Evolutionary conservation across 2,888 invertebrate species (phyloP).

Genomic region (Diarsia brunnea): DNA sequence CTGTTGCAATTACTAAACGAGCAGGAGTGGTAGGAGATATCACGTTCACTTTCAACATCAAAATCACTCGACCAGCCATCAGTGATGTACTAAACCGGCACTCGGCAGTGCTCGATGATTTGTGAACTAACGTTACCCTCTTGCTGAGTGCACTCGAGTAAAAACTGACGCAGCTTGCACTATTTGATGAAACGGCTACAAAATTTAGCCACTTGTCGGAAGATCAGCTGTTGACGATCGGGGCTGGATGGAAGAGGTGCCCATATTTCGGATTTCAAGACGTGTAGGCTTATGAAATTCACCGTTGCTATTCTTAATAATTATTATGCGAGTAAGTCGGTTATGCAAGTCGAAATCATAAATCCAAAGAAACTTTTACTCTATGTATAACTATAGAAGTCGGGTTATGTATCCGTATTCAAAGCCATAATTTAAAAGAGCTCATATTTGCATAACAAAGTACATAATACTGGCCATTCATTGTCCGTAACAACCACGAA

Average conservation of each 20-base stretch:
- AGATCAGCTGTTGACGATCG: conserved; percentile 7
- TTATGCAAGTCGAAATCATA: conserved; percentile 20
- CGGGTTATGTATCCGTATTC: conserved; percentile 3
- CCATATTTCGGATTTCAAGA: not conserved
- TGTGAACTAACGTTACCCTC: conserved; percentile 42
- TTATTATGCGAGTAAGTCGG: not conserved
- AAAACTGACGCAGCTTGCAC: conserved; percentile 13
- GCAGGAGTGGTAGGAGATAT: conserved; percentile 46
- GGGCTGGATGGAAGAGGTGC: not conserved
- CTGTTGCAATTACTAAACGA: conserved; percentile 33
- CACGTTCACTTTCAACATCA: conserved; percentile 66
- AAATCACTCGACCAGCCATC: conserved; percentile 63
- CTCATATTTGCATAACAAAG: conserved; percentile 50
- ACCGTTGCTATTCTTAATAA: not conserved
- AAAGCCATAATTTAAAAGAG: conserved; percentile 11
- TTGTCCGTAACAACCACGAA: conserved; percentile 40
- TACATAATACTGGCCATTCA: conserved; percentile 35
- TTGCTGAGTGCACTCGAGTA: conserved; percentile 32
- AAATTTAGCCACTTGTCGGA: not conserved
- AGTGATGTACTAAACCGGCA: conserved; percentile 22
- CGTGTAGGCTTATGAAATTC: not conserved
- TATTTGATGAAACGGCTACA: not conserved
- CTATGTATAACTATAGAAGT: not conserved
- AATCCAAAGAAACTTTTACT: conserved; percentile 6
- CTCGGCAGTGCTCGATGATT: conserved; percentile 40